Evolutionary conservation across 2,113 vertebrate genomes (phyloP).

Genomic region (Chaenocephalus aceratus): DNA sequence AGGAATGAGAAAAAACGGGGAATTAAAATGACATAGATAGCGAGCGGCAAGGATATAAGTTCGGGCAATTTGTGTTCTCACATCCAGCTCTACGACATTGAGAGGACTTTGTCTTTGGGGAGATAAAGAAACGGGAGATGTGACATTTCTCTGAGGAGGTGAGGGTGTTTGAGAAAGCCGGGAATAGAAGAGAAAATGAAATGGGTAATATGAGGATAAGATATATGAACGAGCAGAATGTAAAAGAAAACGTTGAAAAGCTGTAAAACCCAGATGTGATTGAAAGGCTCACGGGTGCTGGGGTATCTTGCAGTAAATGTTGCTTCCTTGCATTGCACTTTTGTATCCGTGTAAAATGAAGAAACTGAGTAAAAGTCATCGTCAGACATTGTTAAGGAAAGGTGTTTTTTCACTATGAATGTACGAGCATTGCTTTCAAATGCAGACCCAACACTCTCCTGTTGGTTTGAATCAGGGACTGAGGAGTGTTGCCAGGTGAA

Average conservation of each 20-base stretch:
- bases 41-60: slow-evolving; percentile 21
- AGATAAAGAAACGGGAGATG: slow-evolving; percentile 45
- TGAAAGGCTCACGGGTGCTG: too few relatives aligned
- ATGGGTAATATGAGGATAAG: slow-evolving; percentile 13
- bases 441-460: too few relatives aligned
- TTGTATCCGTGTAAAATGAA: background rate
- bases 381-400: background rate
- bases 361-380: background rate
- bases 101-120: slow-evolving; percentile 29
- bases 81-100: slow-evolving; percentile 28
- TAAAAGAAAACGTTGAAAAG: background rate
- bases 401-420: too few relatives aligned
- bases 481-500: too few relatives aligned
- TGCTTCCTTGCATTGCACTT: background rate
- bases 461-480: too few relatives aligned
- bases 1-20: slow-evolving; percentile 17
- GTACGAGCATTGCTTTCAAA: too few relatives aligned
- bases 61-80: slow-evolving; percentile 24
- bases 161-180: slow-evolving; percentile 19
- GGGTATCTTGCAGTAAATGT: background rate
- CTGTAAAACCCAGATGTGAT: background rate
- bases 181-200: slow-evolving; percentile 7
- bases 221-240: background rate
- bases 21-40: slow-evolving; percentile 37
- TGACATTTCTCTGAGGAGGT: slow-evolving; percentile 22